Base-by-base conservation (phyloP, 2,113 vertebrate species). In the Triplophysa tibetana region DNA sequence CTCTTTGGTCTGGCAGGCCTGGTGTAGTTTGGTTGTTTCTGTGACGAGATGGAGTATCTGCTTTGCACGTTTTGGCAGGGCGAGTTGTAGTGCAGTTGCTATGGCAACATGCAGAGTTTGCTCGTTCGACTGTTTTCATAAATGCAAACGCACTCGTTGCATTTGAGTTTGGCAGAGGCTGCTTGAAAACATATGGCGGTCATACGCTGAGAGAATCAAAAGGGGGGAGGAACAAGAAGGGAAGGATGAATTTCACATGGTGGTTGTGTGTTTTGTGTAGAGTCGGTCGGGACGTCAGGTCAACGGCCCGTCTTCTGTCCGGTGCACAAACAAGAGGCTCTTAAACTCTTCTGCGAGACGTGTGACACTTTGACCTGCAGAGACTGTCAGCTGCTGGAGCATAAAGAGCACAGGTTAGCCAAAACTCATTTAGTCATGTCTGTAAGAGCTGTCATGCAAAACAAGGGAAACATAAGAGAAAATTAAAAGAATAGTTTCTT, bases 321-420 rank as follows among this genome's bases (percentile, higher is more conserved):
- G 78, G 83, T 98, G 65, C 98, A 99, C 93, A 99, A 96, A 90
- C 97, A 99, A 93, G 98, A 99, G 83, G 95, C 97, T 0, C 92
- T 99, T 86, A 99, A 99, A 90, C 95, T 99, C 82, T 99, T 96
- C 91, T 99, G 98, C 90, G 98, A 99, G 89, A 98, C 97, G 17
- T 99, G 98, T 85, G 97, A 99, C 90, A 96, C 96, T 79, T 89
- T 99, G 89, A 99, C 98, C 14, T 99, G 97, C 91, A 92, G 98
- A 89, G 98, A 99, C 91, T 99, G 98, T 83, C 98, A 99, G 90
- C 91, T 99, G 80, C 91, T 96, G 89, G 97, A 99, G 61, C 98
- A 99, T 93, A 99, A 99, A 87, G 98, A 99, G 87, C 98, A 99
- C 94, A 98, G 98, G 97, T 98, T 87, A 66, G 70, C 7, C 41